phyloP scores from a whole-genome alignment of 2,797 vertebrate genomes.

The Chaunax sp. region DNA sequence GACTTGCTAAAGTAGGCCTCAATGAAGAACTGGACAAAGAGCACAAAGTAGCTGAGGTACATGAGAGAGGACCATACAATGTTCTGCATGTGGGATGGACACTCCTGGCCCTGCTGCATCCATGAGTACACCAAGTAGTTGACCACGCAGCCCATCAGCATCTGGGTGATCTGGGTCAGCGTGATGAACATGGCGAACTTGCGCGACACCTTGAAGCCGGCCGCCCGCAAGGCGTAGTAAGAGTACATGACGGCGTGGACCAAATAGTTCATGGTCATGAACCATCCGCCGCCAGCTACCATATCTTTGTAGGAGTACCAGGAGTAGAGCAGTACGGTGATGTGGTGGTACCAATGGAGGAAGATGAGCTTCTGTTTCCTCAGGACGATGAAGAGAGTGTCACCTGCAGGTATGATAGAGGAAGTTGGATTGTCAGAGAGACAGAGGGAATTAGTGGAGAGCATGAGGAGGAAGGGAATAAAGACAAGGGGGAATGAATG shows the following conservation, averaged over 20 bases:
- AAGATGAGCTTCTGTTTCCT: slow-evolving; percentile 99
- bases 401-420: slow-evolving; percentile 82
- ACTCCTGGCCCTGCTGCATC: slow-evolving; percentile 97
- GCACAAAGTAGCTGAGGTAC: slow-evolving; percentile 99
- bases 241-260: slow-evolving; percentile 99
- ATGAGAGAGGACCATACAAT: slow-evolving; percentile 99
- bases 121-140: slow-evolving; percentile 98
- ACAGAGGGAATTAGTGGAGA: not conserved
- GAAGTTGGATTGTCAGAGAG: not conserved
- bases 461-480: not conserved
- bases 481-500: not conserved
- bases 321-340: slow-evolving; percentile 98
- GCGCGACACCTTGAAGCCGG: slow-evolving; percentile 94
- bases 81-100: slow-evolving; percentile 96
- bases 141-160: slow-evolving; percentile 95
- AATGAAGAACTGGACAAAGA: slow-evolving; percentile 98
- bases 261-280: slow-evolving; percentile 99
- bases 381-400: slow-evolving; percentile 98
- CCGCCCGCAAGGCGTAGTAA: slow-evolving; percentile 94
- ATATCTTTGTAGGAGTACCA: slow-evolving; percentile 99
- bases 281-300: slow-evolving; percentile 98
- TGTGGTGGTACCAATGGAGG: slow-evolving; percentile 99
- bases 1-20: slow-evolving; percentile 94
- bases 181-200: slow-evolving; percentile 99
- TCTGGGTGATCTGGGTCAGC: slow-evolving; percentile 98